phyloP scores from a whole-genome alignment of 2,888 invertebrate species.

The Melinaea menophilus region DNA sequence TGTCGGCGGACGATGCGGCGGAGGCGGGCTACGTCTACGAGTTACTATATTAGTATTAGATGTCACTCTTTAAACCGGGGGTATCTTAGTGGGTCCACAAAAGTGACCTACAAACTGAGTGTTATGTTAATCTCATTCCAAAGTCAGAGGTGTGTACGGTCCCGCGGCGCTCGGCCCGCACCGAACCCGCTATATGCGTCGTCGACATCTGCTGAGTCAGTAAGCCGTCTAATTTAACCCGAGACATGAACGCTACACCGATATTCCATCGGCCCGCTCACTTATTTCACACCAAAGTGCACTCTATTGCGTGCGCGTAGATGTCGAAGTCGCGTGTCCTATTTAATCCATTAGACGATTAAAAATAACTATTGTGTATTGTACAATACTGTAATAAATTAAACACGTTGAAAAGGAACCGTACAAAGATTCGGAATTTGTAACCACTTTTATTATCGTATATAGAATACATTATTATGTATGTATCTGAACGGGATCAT shows the following conservation, averaged over 20 bases:
- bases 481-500: too few relatives aligned
- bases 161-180: slow-evolving; percentile 10
- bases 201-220: slow-evolving; percentile 28
- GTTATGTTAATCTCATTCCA: too few relatives aligned
- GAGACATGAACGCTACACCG: slow-evolving; percentile 33
- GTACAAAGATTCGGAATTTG: neutral
- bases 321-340: neutral
- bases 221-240: slow-evolving; percentile 36
- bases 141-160: too few relatives aligned
- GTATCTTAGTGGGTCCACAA: too few relatives aligned
- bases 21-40: neutral
- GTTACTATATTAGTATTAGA: too few relatives aligned
- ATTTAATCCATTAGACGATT: slow-evolving; percentile 7
- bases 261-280: slow-evolving; percentile 12
- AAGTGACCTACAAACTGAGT: too few relatives aligned
- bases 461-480: too few relatives aligned
- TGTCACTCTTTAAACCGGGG: too few relatives aligned
- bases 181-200: slow-evolving; percentile 24
- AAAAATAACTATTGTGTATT: slow-evolving; percentile 4
- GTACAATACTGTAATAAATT: neutral
- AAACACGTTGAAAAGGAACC: neutral
- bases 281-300: neutral
- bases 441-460: too few relatives aligned
- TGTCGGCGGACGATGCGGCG: slow-evolving; percentile 4
- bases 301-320: neutral